These are phyloP conservation scores for Vanessa tameamea DNA, from an alignment of 1,140 invertebrate species.

Conservation along the genomic window DNA sequence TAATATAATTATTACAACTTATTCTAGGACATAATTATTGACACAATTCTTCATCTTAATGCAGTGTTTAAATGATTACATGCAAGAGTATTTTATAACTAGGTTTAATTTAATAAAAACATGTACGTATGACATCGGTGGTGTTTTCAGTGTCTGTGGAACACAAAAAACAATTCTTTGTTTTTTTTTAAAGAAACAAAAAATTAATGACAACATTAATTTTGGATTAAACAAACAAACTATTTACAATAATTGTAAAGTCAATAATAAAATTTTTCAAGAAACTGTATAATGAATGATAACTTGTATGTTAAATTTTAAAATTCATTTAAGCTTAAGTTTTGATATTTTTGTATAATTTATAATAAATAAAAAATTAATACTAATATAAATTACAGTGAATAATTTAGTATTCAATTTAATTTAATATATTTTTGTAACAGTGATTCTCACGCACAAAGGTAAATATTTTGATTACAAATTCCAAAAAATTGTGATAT, in stretches of 20 bases:
- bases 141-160: neutral
- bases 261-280: too few relatives aligned
- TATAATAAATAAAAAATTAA: neutral
- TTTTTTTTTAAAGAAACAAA: neutral
- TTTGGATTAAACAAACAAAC: neutral
- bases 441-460: neutral
- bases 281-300: too few relatives aligned
- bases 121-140: neutral
- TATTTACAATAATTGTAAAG: too few relatives aligned
- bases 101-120: neutral
- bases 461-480: neutral
- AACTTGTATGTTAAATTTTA: neutral
- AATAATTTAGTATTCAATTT: neutral
- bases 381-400: neutral
- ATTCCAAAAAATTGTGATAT: neutral
- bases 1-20: constrained; percentile 14
- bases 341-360: neutral
- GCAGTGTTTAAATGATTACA: constrained; percentile 15
- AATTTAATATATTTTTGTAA: neutral
- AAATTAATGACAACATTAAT: neutral
- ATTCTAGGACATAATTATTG: constrained; percentile 15
- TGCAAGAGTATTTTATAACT: constrained; percentile 17
- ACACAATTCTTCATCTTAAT: constrained; percentile 24
- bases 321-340: neutral
- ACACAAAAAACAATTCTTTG: neutral